phyloP scores from a whole-genome alignment of 2,797 vertebrate species.

The Graptemys geographica region DNA sequence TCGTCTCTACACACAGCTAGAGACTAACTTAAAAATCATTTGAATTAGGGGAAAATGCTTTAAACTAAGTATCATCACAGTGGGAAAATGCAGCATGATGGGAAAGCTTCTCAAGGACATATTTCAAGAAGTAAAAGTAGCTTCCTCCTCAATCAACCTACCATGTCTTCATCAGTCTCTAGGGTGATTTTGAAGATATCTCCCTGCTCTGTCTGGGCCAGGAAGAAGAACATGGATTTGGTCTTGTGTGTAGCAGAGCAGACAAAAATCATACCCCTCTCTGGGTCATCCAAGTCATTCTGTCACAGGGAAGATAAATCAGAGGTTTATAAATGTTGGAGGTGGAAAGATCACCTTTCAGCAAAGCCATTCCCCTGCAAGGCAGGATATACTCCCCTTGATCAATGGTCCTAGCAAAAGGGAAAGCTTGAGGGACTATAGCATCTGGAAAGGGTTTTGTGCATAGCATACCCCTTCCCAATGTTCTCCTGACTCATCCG shows the following conservation, averaged over 20 bases:
- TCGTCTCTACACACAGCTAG: accelerated
- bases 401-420: not conserved
- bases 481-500: accelerated
- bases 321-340: not conserved
- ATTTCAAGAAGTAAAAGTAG: not conserved
- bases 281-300: slow-evolving; percentile 98
- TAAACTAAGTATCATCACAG: not conserved
- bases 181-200: slow-evolving; percentile 99
- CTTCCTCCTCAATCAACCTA: slow-evolving; percentile 70
- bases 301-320: slow-evolving; percentile 60
- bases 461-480: accelerated
- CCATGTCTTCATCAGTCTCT: slow-evolving; percentile 99
- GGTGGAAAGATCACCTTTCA: too few relatives aligned
- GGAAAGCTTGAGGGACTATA: not conserved
- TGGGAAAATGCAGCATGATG: not conserved
- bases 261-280: slow-evolving; percentile 99
- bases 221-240: slow-evolving; percentile 99
- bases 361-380: not conserved
- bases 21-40: not conserved
- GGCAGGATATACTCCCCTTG: not conserved
- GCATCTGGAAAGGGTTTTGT: accelerated
- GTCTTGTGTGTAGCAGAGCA: slow-evolving; percentile 99
- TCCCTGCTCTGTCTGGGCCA: slow-evolving; percentile 98
- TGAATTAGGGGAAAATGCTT: not conserved
- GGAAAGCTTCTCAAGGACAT: not conserved